phyloP scores from a whole-genome alignment of 2,888 invertebrate genomes.

The Fabriciana adippe region DNA sequence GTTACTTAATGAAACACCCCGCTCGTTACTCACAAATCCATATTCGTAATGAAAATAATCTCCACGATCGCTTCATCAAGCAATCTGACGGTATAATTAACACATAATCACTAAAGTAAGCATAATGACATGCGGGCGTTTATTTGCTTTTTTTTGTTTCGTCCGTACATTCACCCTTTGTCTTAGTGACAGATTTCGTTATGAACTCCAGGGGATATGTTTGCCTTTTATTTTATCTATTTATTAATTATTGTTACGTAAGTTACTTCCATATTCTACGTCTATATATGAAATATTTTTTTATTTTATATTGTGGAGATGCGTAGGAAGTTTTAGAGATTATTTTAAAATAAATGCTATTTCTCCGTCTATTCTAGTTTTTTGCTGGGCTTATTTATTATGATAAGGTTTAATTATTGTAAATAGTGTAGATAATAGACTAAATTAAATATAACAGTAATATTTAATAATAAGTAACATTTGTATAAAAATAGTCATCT shows the following conservation, averaged over 20 bases:
- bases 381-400: too few species aligned
- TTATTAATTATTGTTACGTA: conserved; percentile 7
- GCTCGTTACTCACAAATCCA: conserved; percentile 36
- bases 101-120: conserved; percentile 75
- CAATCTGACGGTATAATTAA: conserved; percentile 78
- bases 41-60: conserved; percentile 46
- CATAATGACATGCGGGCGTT: conserved; percentile 76
- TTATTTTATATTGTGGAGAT: too few species aligned
- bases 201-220: conserved; percentile 34
- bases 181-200: conserved; percentile 46
- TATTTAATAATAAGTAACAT: too few species aligned
- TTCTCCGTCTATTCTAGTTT: too few species aligned
- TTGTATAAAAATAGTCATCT: too few species aligned
- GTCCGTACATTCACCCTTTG: conserved; percentile 63
- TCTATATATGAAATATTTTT: too few species aligned
- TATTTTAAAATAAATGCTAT: too few species aligned
- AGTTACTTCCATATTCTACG: too few species aligned
- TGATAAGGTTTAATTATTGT: too few species aligned
- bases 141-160: conserved; percentile 58
- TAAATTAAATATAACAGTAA: too few species aligned
- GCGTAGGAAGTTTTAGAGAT: too few species aligned
- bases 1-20: conserved; percentile 18
- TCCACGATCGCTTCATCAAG: conserved; percentile 66
- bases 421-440: too few species aligned
- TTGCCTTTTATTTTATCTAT: conserved; percentile 32